A percentile compares a stretch with the other conserved stretches of the same genome.
Conservation (phyloP, 2,113 vertebrate species). For the Kryptolebias marmoratus region DNA sequence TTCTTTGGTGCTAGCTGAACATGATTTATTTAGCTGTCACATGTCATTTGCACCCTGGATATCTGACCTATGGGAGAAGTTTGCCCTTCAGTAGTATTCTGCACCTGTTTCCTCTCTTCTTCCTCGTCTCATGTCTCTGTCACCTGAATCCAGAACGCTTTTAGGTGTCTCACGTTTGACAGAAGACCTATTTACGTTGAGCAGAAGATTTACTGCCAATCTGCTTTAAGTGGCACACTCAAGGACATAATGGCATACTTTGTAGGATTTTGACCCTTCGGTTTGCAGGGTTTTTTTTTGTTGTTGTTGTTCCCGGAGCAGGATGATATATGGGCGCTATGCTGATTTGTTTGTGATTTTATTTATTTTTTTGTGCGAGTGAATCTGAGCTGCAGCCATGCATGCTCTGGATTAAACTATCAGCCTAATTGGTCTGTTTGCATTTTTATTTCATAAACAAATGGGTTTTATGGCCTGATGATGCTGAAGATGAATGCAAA, state of each 20-base stretch:
- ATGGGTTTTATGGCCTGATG: slow-evolving; percentile 66
- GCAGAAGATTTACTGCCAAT: slow-evolving; percentile 71
- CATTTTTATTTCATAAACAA: slow-evolving; percentile 10
- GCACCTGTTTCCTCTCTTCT: slow-evolving; percentile 52
- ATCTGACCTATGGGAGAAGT: slow-evolving; percentile 76
- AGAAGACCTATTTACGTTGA: slow-evolving; percentile 51
- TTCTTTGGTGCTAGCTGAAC: slow-evolving; percentile 29
- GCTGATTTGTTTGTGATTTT: slow-evolving; percentile 42
- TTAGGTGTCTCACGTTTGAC: slow-evolving; percentile 47
- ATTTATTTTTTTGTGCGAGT: slow-evolving; percentile 22
- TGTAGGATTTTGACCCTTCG: slow-evolving; percentile 50
- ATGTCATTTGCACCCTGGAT: slow-evolving; percentile 53
- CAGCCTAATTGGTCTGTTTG: slow-evolving; percentile 30
- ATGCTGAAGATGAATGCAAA: slow-evolving; percentile 71
- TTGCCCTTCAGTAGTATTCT: slow-evolving; percentile 58
- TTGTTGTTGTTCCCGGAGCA: slow-evolving; percentile 8
- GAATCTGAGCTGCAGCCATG: slow-evolving; percentile 2
- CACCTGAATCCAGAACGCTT: slow-evolving; percentile 60
- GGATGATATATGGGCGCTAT: slow-evolving; percentile 35
- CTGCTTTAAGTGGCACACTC: slow-evolving; percentile 64
- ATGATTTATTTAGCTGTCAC: slow-evolving; percentile 52
- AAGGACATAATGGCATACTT: slow-evolving; percentile 60
- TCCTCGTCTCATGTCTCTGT: slow-evolving; percentile 49
- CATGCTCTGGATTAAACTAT: slow-evolving; percentile 8
- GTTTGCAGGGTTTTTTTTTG: slow-evolving; percentile 42